A percentile compares a stretch with the other conserved stretches of the same genome.
Evolutionary conservation across 2,797 vertebrate genomes (phyloP).

Genomic region (Acipenser ruthenus): DNA sequence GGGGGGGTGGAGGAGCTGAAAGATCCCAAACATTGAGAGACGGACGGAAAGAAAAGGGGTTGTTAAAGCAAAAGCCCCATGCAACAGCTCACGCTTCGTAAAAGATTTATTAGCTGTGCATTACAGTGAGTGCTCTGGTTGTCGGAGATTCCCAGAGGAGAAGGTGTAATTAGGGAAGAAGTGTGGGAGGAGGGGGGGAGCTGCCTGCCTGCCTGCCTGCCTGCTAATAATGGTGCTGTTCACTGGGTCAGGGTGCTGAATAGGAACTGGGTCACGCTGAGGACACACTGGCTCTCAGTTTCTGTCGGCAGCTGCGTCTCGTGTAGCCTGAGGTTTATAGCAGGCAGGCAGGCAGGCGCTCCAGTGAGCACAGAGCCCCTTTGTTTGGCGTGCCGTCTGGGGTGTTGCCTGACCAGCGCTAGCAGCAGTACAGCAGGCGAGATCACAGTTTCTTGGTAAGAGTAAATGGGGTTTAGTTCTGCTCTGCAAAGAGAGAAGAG

Average conservation of each 20-base stretch:
- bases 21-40: slow-evolving; percentile 7
- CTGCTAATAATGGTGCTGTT: slow-evolving; percentile 11
- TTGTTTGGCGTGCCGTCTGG: background rate
- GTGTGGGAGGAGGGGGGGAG: slow-evolving; percentile 19
- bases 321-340: slow-evolving; percentile 49
- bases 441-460: background rate
- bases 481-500: background rate
- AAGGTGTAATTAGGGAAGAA: slow-evolving; percentile 32
- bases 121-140: slow-evolving; percentile 34
- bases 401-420: background rate
- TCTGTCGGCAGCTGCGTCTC: slow-evolving; percentile 61
- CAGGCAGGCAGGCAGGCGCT: background rate
- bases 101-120: slow-evolving; percentile 68
- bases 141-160: slow-evolving; percentile 46
- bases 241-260: slow-evolving; percentile 15
- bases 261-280: slow-evolving; percentile 29
- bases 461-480: background rate
- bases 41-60: slow-evolving; percentile 15
- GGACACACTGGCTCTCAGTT: slow-evolving; percentile 17
- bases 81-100: slow-evolving; percentile 30
- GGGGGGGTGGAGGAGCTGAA: slow-evolving; percentile 24
- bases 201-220: slow-evolving; percentile 10
- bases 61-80: slow-evolving; percentile 18
- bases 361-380: background rate
- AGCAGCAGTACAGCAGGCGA: background rate